These are phyloP conservation scores for Alexandromys fortis DNA, from an alignment of 2,113 vertebrate genomes.

Conservation along the genomic window DNA sequence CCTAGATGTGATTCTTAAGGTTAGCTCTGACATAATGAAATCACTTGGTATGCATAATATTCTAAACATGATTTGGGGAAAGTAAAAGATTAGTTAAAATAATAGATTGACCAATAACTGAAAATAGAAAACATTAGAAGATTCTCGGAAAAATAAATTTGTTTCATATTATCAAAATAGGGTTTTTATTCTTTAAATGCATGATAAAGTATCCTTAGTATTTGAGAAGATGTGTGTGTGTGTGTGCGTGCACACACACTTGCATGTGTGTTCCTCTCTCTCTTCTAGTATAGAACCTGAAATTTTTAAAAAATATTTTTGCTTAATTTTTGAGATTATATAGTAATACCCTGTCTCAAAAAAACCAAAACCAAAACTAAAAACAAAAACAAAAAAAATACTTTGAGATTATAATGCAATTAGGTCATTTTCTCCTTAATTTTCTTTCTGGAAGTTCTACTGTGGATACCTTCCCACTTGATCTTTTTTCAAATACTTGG, in stretches of 20 bases:
- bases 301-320: neutral
- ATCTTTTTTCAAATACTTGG: neutral
- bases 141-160: neutral
- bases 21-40: neutral
- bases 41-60: neutral
- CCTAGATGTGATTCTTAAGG: neutral
- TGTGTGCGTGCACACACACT: no score
- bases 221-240: neutral
- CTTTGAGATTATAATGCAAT: neutral
- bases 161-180: neutral
- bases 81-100: neutral
- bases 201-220: neutral
- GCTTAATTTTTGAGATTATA: neutral
- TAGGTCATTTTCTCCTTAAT: neutral
- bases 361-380: no score
- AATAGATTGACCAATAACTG: neutral
- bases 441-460: neutral
- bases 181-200: neutral
- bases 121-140: neutral
- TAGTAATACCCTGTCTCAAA: no score
- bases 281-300: neutral
- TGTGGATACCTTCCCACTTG: neutral
- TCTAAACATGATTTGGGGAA: neutral
- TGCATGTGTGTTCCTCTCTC: neutral
- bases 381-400: no score